Percentiles rank a stretch among this genome's conserved stretches.
Evolutionary conservation across 2,113 vertebrate genomes (phyloP).

Genomic region (Orthonyx spaldingii): DNA sequence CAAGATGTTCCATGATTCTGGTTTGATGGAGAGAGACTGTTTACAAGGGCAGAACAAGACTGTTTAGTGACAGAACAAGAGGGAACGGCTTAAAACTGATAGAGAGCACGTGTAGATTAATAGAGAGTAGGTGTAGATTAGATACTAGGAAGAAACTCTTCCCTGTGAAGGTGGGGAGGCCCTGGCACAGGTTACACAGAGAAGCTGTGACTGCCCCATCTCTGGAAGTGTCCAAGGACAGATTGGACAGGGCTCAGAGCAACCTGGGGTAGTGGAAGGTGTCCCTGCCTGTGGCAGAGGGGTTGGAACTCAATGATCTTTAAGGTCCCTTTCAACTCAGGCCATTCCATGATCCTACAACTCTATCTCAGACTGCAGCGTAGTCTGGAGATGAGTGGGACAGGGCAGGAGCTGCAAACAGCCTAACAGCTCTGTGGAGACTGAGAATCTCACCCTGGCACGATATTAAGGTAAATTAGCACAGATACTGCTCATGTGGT

Average conservation of each 20-base stretch:
- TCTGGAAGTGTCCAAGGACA: background rate
- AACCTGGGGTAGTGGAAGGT: background rate
- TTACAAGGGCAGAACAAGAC: background rate
- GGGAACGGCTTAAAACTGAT: background rate
- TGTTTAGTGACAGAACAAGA: background rate
- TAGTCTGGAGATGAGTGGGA: background rate
- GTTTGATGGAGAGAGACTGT: background rate
- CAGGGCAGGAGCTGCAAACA: background rate
- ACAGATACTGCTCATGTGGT: background rate
- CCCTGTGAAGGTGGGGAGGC: background rate
- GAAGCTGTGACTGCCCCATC: background rate
- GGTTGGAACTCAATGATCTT: background rate
- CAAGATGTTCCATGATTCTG: background rate
- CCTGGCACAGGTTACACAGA: background rate
- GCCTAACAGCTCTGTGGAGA: background rate
- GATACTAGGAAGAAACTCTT: background rate
- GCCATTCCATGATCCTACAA: background rate
- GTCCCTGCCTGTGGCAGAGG: background rate
- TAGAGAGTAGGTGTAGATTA: background rate
- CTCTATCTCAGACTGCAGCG: background rate
- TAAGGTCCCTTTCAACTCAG: background rate
- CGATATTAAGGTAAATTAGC: slow-evolving; percentile 6
- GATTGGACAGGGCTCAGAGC: rapidly evolving
- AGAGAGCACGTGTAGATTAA: background rate
- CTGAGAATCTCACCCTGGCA: background rate